A percentile compares a stretch with the other conserved stretches of the same genome.
Conservation (phyloP, 2,888 invertebrate genomes). For the Boloria euphrosyne region DNA sequence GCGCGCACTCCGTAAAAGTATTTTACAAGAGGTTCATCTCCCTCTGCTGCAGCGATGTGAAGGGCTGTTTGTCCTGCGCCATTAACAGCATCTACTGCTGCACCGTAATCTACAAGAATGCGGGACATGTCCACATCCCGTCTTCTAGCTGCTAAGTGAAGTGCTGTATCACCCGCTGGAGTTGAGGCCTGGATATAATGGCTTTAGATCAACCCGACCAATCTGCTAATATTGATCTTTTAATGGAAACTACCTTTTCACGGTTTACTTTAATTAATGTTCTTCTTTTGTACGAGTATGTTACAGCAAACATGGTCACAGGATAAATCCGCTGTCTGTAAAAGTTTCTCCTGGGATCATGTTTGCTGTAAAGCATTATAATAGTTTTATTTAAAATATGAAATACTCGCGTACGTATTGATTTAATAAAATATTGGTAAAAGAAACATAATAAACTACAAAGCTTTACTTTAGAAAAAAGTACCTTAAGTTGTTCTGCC, state of each 20-base stretch:
- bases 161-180: constrained; percentile 94
- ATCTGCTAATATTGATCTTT: not conserved
- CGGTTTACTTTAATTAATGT: too few relatives aligned
- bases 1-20: constrained; percentile 97
- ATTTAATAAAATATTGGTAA: not conserved
- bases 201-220: not conserved
- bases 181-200: constrained; percentile 84
- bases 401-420: not conserved
- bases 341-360: too few relatives aligned
- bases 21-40: constrained; percentile 96
- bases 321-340: too few relatives aligned
- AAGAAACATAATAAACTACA: too few relatives aligned
- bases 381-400: not conserved
- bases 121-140: constrained; percentile 96
- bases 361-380: not conserved
- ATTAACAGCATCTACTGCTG: constrained; percentile 95
- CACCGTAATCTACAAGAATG: constrained; percentile 95
- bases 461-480: too few relatives aligned
- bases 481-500: constrained; percentile 91
- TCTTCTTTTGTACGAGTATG: too few relatives aligned
- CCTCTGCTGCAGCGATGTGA: constrained; percentile 97
- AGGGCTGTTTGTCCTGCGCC: constrained; percentile 96
- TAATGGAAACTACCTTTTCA: too few relatives aligned
- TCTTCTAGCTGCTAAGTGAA: constrained; percentile 96
- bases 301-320: too few relatives aligned